Conservation (phyloP, 2,113 vertebrate genomes). For the Gallinago undulata region DNA sequence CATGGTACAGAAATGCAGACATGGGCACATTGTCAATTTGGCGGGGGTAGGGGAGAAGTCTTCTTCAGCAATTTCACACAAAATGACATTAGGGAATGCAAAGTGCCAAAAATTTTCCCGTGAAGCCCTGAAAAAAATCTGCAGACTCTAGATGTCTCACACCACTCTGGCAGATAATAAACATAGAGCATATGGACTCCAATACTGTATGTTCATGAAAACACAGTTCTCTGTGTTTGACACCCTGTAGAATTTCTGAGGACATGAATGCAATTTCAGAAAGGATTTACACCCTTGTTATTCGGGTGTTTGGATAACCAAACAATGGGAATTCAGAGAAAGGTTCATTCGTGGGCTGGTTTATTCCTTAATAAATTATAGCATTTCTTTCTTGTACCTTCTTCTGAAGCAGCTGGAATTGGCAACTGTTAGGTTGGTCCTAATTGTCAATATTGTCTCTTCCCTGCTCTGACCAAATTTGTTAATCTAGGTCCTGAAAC, state of each 20-base stretch:
- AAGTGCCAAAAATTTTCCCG: conserved; percentile 18
- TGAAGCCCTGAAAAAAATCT: conserved; percentile 48
- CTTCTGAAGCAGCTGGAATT: background rate
- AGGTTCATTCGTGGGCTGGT: background rate
- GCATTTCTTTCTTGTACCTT: background rate
- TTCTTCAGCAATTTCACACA: conserved; percentile 42
- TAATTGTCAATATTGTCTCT: background rate
- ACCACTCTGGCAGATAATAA: conserved; percentile 46
- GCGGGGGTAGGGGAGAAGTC: background rate
- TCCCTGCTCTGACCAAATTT: background rate
- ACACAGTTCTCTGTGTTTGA: background rate
- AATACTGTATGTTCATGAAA: background rate
- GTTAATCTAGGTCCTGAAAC: background rate
- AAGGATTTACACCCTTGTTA: background rate
- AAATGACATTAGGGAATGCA: conserved; percentile 31
- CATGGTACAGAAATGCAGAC: conserved; percentile 25
- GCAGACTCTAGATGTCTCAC: conserved; percentile 47
- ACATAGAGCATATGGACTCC: conserved; percentile 37
- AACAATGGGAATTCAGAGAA: background rate
- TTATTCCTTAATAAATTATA: background rate
- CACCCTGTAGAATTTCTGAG: background rate
- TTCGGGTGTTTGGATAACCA: background rate
- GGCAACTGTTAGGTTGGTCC: background rate
- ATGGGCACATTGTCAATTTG: background rate
- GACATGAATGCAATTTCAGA: background rate